Evolutionary conservation across 2,888 invertebrate species (phyloP), one percentile per base, ranked within the genome.

Genomic region (Antheraea yamamai): DNA sequence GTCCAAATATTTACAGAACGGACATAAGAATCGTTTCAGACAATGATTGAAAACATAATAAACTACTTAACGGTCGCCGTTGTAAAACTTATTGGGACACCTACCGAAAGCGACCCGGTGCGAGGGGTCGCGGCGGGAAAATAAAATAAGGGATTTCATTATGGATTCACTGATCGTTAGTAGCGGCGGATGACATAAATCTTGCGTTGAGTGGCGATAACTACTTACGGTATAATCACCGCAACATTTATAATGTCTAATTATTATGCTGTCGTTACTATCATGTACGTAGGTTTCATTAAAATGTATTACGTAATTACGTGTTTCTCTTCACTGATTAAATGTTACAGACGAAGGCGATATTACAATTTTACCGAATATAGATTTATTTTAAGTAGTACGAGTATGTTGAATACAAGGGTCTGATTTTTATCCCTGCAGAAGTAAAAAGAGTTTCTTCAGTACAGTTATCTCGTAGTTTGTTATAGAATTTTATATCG

Each of bases 101-200:
- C 78, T 75, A 74, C 76, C 74, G 75, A 77, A 79, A 79, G 78
- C 77, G 77, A 78, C 78, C 78, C 78, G 51, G n/a, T 52, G 30
- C 55, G 78, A 30, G 20, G 75, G 72, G 76, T 12, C 47, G 47
- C 4, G 35, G 77, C 73, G 52, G 79, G 79, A 81, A 80, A 78
- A 79, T 77, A 79, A 82, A 83, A 84, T 86, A 87, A 70, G 70
- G 84, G 84, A 84, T 84, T 85, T 87, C 85, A 88, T 86, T 82
- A 84, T 80, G 82, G 82, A 82, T 83, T 78, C 79, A 77, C 76
- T 73, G 78, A 81, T 87, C 84, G 86, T 87, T 87, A 85, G 82
- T 79, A 80, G 78, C 81, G 83, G 81, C 89, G 89, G 88, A 88
- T 86, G 85, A 83, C 87, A 88, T 90, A 88, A 89, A 89, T 90